Evolutionary conservation across 1,140 invertebrate genomes (phyloP), one percentile per base, ranked within the genome.

Genomic region (Halictus rubicundus): DNA sequence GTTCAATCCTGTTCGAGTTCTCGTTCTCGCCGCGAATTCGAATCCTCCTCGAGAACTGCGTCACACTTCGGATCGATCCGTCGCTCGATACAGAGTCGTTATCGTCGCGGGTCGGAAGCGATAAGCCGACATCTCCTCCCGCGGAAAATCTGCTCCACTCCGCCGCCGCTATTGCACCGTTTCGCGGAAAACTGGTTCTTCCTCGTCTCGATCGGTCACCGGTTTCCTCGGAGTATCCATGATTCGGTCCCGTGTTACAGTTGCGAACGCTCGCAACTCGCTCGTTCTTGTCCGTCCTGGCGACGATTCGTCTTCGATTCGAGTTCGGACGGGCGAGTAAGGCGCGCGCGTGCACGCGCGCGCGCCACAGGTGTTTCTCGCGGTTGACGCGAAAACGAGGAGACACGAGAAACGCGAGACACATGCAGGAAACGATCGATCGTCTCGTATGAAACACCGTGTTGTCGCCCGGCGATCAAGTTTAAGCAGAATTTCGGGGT

Each of bases 401-500:
- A 42, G 10, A 49, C 49, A 0, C 42, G 16, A 49, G 49, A 49
- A 49, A 19, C 49, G 14, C 42, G 16, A 49, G 49, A 49, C 0
- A 70, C 78, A n/a, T n/a, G 68, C 82, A 73, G 68, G 12, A 73
- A 59, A 7, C 16, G 46, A 37, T 68, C 42, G 42, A 2, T n/a
- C n/a, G n/a, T 10, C 79, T 76, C 68, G 69, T 79, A 79, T 61
- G 68, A 61, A 77, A 57, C 23, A 19, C 19, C 49, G 10, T 25
- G 37, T 6, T 39, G 59, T n/a, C 61, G 9, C 14, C 27, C 52
- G 52, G 37, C 25, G 57, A 21, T 63, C 70, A 64, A 37, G 69
- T 64, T 69, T 14, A 32, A 59, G 7, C 25, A 54, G 69, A 25
- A 59, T 63, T 76, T 46, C 69, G 32, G 60, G 60, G 57, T 78